These are phyloP conservation scores for Sminthurides bifidus DNA, from an alignment of 1,140 invertebrate genomes.

Conservation along the genomic window DNA sequence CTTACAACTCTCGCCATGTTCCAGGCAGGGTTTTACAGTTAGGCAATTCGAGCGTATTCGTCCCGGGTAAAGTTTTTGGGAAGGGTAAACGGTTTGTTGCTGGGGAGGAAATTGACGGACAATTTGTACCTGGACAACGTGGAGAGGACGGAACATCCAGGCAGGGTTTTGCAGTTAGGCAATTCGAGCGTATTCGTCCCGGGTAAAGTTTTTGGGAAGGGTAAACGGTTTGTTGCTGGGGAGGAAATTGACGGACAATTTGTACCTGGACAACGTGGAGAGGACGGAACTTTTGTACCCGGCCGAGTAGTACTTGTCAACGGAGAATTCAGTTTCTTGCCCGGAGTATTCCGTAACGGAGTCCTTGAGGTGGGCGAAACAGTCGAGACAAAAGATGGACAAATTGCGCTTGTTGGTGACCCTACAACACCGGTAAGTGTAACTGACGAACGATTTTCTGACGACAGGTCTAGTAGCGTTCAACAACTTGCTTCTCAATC, in stretches of 20 bases:
- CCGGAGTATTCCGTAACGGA: conserved; percentile 3
- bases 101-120: conserved; percentile 3
- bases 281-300: conserved; percentile 1
- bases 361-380: conserved; percentile 5
- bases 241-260: conserved; percentile 6
- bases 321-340: not conserved
- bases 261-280: conserved; percentile 6
- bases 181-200: too few species aligned
- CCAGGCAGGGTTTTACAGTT: conserved; percentile 1
- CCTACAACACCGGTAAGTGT: too few species aligned
- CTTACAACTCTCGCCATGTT: too few species aligned
- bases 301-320: conserved; percentile 3
- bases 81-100: conserved; percentile 2
- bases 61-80: conserved; percentile 1
- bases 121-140: conserved; percentile 8
- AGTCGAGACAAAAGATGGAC: conserved; percentile 7
- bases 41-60: not conserved
- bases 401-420: not conserved
- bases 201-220: not conserved
- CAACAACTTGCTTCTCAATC: too few species aligned
- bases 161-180: too few species aligned
- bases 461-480: too few species aligned
- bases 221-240: conserved; percentile 2
- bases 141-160: conserved; percentile 3
- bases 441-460: too few species aligned